Evolutionary conservation across 1,140 invertebrate genomes (phyloP).

Genomic region (Theocolax elegans): DNA sequence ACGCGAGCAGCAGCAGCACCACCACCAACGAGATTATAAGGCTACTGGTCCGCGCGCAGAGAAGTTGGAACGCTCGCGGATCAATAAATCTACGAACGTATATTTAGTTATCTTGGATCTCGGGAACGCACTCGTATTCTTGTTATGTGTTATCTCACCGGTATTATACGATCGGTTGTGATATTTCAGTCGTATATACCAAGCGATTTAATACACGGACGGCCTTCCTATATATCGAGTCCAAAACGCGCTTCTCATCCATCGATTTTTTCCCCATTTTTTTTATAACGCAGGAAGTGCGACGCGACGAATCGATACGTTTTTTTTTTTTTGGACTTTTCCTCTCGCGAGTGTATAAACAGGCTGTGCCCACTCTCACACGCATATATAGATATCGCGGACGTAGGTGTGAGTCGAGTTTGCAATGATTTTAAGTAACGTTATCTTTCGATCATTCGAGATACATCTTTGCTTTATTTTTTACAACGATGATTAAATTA

Average conservation of each 20-base stretch:
- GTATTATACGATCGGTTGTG: constrained; percentile 55
- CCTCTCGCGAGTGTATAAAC: no score
- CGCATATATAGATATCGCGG: no score
- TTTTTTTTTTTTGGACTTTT: background rate
- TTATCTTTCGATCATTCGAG: no score
- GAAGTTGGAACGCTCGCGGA: constrained; percentile 27
- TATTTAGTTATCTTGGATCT: constrained; percentile 52
- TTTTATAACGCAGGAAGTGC: background rate
- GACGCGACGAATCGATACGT: background rate
- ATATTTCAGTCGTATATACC: constrained; percentile 52
- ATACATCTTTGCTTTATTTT: no score
- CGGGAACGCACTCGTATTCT: constrained; percentile 26
- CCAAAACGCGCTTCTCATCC: background rate
- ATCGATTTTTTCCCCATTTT: background rate
- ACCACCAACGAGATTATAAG: background rate
- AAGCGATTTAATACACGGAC: no score
- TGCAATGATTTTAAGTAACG: no score
- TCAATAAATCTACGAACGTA: constrained; percentile 48
- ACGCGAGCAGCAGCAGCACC: background rate
- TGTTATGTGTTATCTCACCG: constrained; percentile 55
- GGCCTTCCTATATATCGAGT: background rate
- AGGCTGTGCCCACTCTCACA: no score
- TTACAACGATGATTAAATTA: no score
- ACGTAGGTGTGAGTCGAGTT: no score
- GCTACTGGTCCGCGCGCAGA: background rate